A percentile compares a stretch with the other conserved stretches of the same genome.
phyloP scores from a whole-genome alignment of 2,888 invertebrate genomes.

The Chesias legatella region DNA sequence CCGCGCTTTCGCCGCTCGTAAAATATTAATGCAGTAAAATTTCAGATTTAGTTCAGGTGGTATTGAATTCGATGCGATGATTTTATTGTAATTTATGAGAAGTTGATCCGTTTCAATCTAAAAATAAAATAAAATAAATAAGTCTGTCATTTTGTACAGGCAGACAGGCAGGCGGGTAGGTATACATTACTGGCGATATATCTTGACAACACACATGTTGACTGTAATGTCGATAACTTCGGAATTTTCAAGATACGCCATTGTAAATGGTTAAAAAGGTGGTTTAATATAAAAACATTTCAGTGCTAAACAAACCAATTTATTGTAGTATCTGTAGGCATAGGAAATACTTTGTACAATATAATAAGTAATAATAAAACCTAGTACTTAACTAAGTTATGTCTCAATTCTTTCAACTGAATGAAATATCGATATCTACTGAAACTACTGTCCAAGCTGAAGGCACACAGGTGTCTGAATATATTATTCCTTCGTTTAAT shows the following conservation, averaged over 20 bases:
- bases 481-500: no score
- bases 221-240: no score
- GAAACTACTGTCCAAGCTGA: no score
- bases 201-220: no score
- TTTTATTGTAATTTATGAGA: constrained; percentile 55
- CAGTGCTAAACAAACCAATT: constrained; percentile 19
- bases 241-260: no score
- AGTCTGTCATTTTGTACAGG: background rate
- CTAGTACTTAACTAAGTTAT: background rate
- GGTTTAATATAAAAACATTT: constrained; percentile 4
- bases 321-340: constrained; percentile 14
- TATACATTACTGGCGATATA: no score
- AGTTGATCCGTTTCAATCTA: constrained; percentile 1
- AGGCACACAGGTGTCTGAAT: no score
- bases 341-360: constrained; percentile 30
- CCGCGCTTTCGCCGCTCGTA: constrained; percentile 63
- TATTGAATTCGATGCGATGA: constrained; percentile 74
- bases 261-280: background rate
- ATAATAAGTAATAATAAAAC: constrained; percentile 26
- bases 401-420: background rate
- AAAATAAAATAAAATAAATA: no score
- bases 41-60: constrained; percentile 65
- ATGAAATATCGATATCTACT: no score
- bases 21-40: constrained; percentile 77
- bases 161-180: no score